Conservation (phyloP, 2,797 vertebrate species). For the Dryobates pubescens region DNA sequence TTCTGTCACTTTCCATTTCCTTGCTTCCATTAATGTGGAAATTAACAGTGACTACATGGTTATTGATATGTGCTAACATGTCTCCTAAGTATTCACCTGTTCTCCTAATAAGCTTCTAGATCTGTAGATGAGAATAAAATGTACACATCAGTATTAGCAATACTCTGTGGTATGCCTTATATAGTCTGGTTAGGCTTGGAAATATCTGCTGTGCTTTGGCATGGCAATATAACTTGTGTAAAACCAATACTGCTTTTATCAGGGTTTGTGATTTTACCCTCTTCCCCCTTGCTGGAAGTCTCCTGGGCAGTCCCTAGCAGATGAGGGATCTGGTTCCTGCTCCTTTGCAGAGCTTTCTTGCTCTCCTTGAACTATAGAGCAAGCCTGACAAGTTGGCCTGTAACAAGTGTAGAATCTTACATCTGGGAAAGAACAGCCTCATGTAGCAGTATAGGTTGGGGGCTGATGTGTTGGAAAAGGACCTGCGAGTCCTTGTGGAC, state of each 20-base stretch:
- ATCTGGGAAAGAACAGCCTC: too few species aligned
- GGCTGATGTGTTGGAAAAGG: too few species aligned
- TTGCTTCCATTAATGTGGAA: not conserved
- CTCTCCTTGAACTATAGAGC: not conserved
- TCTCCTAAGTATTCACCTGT: conserved; percentile 3
- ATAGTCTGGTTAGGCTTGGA: not conserved
- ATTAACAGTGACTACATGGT: not conserved
- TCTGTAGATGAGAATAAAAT: not conserved
- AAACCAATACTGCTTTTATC: not conserved
- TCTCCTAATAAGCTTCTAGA: not conserved
- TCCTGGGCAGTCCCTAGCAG: not conserved
- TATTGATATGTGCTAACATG: not conserved
- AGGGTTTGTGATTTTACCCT: not conserved
- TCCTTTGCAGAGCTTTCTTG: not conserved
- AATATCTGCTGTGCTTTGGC: not conserved
- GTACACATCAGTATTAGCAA: not conserved
- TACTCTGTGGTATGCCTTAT: not conserved
- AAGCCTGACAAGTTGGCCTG: too few species aligned
- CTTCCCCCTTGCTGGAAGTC: not conserved
- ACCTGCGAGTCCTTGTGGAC: too few species aligned
- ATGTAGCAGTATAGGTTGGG: too few species aligned
- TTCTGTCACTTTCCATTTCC: conserved; percentile 18
- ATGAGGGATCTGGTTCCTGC: not conserved
- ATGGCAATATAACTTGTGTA: not conserved
- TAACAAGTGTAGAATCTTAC: too few species aligned